Base-by-base conservation (phyloP, 2,113 vertebrate genomes). In the Gallinago media region DNA sequence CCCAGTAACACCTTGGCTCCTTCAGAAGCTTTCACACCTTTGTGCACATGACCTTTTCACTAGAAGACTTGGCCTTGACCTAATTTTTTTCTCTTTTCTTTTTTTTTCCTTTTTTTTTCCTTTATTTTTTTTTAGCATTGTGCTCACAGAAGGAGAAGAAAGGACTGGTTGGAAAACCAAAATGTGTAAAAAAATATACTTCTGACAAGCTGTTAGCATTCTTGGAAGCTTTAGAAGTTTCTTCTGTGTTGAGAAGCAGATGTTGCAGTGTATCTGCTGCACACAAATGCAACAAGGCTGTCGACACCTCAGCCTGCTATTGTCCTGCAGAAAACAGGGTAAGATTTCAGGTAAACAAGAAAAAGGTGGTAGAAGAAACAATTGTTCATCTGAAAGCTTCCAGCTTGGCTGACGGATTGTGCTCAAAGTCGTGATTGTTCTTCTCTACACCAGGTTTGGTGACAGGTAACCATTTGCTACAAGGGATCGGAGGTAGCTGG, bases 21-120 rank as follows among this genome's bases (percentile, higher is more conserved):
- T 67, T 36, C 11, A 26, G 72, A 52, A 95, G 27, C 54, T 95
- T 94, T 95, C 89, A 89, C 92, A 89, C 92, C 85, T 89, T 87
- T 54, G 26, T 66, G 27, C 31, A 16, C 89, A 95, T 89, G 89
- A 94, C 87, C 68, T 97, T 95, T 91, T 65, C 63, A 5, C 70
- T 54, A 22, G 42, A 65, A 73, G 40, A 36, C 14, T 89, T 89
- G 83, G 58, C 40, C 31, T 6, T 12, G 11, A 5, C 0, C 3
- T 12, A 13, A 32, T 12, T 17, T 54, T 32, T 34, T 38, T 8
- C 6, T 2, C 34, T 42, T 34, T 9, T 10, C 17, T 13, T 11
- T 10, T 12, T 19, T 54, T 2, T 3, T 15, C 26, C 34, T 8
- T 11, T 46, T 42, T 17, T 20, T 19, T 55, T 55, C 27, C 27